Conservation (phyloP, 2,797 vertebrate species). For the Sebastiscus tertius region DNA sequence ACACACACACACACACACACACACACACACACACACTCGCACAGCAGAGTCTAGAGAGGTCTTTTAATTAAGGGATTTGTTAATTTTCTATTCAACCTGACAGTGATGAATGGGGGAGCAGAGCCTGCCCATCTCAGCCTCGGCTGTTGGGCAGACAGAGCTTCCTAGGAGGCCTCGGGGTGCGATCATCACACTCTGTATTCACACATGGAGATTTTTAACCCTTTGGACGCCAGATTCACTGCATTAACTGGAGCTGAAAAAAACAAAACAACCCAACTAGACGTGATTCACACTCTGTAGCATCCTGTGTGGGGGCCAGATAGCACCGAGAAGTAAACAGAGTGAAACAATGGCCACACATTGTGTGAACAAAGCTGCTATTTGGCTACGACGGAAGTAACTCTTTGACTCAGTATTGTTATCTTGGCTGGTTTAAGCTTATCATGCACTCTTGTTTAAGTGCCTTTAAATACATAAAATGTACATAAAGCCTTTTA, state of each 20-base stretch:
- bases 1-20: slow-evolving; percentile 14
- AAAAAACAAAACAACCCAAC: background rate
- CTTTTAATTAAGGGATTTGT: slow-evolving; percentile 83
- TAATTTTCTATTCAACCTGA: slow-evolving; percentile 79
- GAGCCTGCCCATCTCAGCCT: slow-evolving; percentile 56
- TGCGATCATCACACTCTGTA: slow-evolving; percentile 37
- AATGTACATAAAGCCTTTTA: background rate
- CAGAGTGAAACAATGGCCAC: slow-evolving; percentile 51
- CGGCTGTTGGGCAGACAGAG: slow-evolving; percentile 46
- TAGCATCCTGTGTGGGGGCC: slow-evolving; percentile 21
- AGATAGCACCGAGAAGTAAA: slow-evolving; percentile 51
- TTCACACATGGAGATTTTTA: slow-evolving; percentile 56
- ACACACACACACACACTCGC: slow-evolving; percentile 16
- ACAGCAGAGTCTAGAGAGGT: slow-evolving; percentile 54
- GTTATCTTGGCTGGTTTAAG: slow-evolving; percentile 18
- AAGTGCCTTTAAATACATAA: background rate
- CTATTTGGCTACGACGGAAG: slow-evolving; percentile 6
- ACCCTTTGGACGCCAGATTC: slow-evolving; percentile 23
- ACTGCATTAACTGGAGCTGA: slow-evolving; percentile 14
- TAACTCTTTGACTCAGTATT: slow-evolving; percentile 8
- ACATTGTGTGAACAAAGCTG: slow-evolving; percentile 36
- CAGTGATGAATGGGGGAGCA: slow-evolving; percentile 75
- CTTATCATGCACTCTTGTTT: background rate
- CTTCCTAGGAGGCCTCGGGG: slow-evolving; percentile 59
- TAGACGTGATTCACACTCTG: background rate